These are phyloP conservation scores for Melieria omissa DNA, from an alignment of 2,888 invertebrate genomes.

Conservation along the genomic window DNA sequence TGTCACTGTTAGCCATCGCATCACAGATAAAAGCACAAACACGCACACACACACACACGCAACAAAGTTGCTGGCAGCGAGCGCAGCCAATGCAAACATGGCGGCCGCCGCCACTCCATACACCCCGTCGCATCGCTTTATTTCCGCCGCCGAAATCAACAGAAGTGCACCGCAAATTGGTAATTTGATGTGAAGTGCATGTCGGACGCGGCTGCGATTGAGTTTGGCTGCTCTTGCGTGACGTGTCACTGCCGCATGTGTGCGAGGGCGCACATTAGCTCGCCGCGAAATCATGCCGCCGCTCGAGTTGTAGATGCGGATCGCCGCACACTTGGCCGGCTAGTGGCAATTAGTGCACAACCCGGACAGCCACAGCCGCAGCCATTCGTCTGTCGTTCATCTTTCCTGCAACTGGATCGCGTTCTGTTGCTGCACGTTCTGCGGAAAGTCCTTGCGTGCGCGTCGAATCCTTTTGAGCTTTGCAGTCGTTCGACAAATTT, in stretches of 20 bases:
- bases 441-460: no score
- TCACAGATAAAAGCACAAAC: not conserved
- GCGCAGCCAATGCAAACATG: not conserved
- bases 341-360: not conserved
- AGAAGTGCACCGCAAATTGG: slow-evolving; percentile 52
- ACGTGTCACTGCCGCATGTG: slow-evolving; percentile 3
- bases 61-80: not conserved
- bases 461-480: no score
- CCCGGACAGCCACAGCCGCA: not conserved
- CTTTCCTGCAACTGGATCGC: not conserved
- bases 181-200: slow-evolving; percentile 58
- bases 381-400: slow-evolving; percentile 4
- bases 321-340: slow-evolving; percentile 18
- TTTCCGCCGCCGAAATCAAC: slow-evolving; percentile 29
- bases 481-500: no score
- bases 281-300: not conserved
- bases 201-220: slow-evolving; percentile 49
- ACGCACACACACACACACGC: not conserved
- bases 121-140: not conserved
- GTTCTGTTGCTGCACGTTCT: not conserved
- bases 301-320: slow-evolving; percentile 23
- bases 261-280: not conserved
- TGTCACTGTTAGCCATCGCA: no score
- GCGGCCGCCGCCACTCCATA: not conserved
- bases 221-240: not conserved